These are phyloP conservation scores for Hypena proboscidalis DNA, from an alignment of 2,888 invertebrate species.

Conservation along the genomic window DNA sequence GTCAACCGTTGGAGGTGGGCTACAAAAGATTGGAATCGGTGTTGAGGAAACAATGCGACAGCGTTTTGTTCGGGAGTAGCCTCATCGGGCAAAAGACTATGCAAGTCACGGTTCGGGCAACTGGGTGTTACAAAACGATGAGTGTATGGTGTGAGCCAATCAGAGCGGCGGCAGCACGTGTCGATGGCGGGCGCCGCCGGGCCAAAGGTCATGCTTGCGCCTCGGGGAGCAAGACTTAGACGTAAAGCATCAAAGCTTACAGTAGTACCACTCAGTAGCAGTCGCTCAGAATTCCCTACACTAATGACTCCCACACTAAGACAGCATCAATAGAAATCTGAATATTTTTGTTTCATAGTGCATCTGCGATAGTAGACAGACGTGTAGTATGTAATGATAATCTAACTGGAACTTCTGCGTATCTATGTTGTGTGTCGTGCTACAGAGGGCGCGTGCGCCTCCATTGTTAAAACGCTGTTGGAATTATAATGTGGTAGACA, in stretches of 20 bases:
- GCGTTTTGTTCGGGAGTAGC: slow-evolving; percentile 37
- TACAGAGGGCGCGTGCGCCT: slow-evolving; percentile 40
- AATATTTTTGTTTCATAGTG: no score
- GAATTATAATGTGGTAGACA: slow-evolving; percentile 38
- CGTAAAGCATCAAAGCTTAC: no score
- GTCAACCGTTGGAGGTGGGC: slow-evolving; percentile 17
- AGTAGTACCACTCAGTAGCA: no score
- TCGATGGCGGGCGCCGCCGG: slow-evolving; percentile 55
- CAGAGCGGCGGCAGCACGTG: slow-evolving; percentile 74
- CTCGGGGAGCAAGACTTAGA: slow-evolving; percentile 54
- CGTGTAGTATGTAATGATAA: no score
- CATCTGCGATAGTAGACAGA: no score
- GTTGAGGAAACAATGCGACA: slow-evolving; percentile 38
- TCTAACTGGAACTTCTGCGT: no score
- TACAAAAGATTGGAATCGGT: slow-evolving; percentile 21
- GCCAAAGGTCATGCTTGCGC: slow-evolving; percentile 72
- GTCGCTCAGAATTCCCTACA: no score
- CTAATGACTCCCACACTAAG: no score
- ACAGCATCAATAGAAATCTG: no score
- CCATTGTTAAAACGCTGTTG: slow-evolving; percentile 49
- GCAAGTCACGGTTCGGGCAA: slow-evolving; percentile 30
- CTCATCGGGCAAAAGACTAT: slow-evolving; percentile 24
- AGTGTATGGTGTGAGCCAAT: slow-evolving; percentile 72
- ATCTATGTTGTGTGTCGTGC: no score
- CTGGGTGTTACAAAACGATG: slow-evolving; percentile 47